phyloP scores from a whole-genome alignment of 2,888 invertebrate species.

The Hetaerina titia region DNA sequence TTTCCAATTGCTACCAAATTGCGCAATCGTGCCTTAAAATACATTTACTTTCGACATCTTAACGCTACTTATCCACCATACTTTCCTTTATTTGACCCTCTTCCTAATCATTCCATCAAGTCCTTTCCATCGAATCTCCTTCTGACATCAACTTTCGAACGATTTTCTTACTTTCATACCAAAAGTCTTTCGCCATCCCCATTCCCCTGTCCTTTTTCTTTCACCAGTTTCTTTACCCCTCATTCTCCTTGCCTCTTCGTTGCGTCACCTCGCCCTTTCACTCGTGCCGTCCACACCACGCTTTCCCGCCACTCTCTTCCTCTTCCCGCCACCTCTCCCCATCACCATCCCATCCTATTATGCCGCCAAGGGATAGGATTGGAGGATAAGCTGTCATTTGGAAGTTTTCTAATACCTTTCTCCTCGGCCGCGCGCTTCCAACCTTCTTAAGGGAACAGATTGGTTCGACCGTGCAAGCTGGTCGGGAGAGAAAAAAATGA shows the following conservation, averaged over 20 bases:
- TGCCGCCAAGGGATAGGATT: not conserved
- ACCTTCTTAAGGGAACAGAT: not conserved
- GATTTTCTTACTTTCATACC: not conserved
- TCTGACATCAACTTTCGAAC: not conserved
- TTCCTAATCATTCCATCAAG: not conserved
- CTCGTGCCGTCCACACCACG: not conserved
- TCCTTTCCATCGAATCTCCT: not conserved
- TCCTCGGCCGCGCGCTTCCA: not conserved
- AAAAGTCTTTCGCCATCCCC: not conserved
- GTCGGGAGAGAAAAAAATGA: too few relatives aligned
- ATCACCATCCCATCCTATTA: not conserved
- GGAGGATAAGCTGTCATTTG: not conserved
- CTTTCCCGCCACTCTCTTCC: not conserved
- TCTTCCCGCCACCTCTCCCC: not conserved
- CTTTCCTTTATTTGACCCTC: not conserved
- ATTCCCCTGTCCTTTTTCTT: not conserved
- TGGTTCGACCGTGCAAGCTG: not conserved
- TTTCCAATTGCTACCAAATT: too few relatives aligned
- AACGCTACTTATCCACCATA: not conserved
- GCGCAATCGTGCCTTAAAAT: too few relatives aligned
- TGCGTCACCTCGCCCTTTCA: not conserved
- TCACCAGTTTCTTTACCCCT: not conserved
- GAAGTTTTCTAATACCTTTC: conserved; percentile 16
- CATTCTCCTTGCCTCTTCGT: not conserved
- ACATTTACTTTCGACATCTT: too few relatives aligned